Conservation (phyloP, 2,797 vertebrate species). For the Harpagifer antarcticus region DNA sequence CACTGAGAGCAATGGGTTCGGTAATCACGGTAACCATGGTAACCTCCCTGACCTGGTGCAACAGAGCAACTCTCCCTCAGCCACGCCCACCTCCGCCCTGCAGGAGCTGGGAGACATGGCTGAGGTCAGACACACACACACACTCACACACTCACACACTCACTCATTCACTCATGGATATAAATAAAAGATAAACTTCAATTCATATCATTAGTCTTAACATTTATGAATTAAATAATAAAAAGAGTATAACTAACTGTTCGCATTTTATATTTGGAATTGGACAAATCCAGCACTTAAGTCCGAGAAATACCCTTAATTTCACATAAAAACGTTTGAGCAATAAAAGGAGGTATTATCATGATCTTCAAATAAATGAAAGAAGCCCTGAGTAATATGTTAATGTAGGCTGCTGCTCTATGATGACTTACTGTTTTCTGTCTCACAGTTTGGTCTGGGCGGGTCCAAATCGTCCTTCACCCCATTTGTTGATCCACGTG, state of each 20-base stretch:
- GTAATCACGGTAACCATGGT: constrained; percentile 87
- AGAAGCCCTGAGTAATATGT: not conserved
- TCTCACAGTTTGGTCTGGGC: constrained; percentile 90
- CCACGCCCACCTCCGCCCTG: constrained; percentile 91
- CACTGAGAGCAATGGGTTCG: constrained; percentile 94
- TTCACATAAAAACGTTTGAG: not conserved
- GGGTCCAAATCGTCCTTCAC: constrained; percentile 95
- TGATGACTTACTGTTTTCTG: not conserved
- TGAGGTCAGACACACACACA: constrained; percentile 86
- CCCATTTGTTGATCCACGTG: constrained; percentile 94
- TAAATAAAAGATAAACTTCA: not conserved
- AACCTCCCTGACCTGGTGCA: constrained; percentile 97
- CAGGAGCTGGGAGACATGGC: constrained; percentile 92
- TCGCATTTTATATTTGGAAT: not conserved
- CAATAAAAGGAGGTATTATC: not conserved
- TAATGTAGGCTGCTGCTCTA: not conserved
- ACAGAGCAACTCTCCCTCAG: constrained; percentile 94
- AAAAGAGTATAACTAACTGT: not conserved
- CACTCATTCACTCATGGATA: too few relatives aligned
- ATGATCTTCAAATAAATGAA: not conserved
- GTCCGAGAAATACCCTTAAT: not conserved
- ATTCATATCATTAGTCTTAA: not conserved
- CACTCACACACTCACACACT: constrained; percentile 1
- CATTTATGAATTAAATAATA: not conserved
- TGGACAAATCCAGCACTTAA: not conserved